A percentile compares a stretch with the other conserved stretches of the same genome.
Evolutionary conservation across 2,113 vertebrate genomes (phyloP).

Genomic region (Ailuropoda melanoleuca): DNA sequence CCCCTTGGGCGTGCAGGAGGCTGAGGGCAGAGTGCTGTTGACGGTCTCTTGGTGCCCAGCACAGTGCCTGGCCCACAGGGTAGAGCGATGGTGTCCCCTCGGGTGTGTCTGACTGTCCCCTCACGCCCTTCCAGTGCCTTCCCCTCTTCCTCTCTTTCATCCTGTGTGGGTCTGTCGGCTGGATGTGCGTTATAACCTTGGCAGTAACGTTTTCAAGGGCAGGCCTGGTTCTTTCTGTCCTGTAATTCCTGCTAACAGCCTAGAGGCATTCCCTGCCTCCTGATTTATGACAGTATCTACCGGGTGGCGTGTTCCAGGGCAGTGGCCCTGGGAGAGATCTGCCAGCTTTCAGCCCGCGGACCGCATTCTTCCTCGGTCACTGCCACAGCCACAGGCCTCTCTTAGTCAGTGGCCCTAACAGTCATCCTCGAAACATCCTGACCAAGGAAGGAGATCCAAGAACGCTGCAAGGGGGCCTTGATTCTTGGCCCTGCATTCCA

Average conservation of each 20-base stretch:
- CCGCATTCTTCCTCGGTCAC: background rate
- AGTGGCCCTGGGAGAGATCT: background rate
- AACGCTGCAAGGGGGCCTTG: background rate
- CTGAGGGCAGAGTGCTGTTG: background rate
- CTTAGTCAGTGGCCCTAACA: background rate
- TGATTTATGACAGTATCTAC: background rate
- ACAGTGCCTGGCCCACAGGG: fast-evolving
- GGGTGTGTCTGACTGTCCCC: background rate
- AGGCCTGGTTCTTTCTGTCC: background rate
- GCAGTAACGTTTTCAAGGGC: background rate
- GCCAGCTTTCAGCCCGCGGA: background rate
- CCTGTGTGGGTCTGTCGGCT: background rate
- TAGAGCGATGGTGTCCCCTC: background rate
- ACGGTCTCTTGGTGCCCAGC: background rate
- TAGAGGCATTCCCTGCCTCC: background rate
- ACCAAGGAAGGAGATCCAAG: background rate
- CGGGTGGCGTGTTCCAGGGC: fast-evolving
- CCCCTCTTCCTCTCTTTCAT: background rate
- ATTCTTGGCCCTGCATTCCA: fast-evolving
- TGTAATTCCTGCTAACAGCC: background rate
- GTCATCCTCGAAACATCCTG: background rate
- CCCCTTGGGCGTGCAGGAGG: background rate
- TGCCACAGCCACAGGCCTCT: background rate
- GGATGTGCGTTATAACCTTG: background rate
- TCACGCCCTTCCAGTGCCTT: background rate